Conservation (phyloP, 2,797 vertebrate genomes). For the Eptatretus atami region DNA sequence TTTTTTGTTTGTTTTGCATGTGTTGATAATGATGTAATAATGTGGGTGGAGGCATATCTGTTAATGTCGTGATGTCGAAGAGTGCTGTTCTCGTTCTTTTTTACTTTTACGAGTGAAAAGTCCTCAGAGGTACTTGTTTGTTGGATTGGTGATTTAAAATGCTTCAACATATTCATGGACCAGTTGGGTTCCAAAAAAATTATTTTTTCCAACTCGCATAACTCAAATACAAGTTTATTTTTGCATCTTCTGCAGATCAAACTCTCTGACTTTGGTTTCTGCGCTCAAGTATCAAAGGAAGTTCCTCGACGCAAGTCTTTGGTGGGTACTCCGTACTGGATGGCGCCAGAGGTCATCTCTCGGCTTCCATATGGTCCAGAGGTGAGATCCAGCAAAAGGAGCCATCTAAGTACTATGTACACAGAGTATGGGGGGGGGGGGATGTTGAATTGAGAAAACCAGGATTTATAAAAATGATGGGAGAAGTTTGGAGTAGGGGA, state of each 20-base stretch:
- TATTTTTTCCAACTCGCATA: too few species aligned
- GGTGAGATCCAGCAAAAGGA: constrained; percentile 18
- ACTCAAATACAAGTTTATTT: too few species aligned
- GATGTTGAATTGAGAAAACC: neutral
- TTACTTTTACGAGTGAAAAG: neutral
- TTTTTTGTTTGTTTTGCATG: too few species aligned
- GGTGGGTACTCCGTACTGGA: constrained; percentile 85
- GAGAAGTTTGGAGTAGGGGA: neutral
- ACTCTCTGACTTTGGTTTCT: constrained; percentile 81
- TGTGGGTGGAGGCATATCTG: too few species aligned
- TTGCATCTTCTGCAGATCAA: constrained; percentile 29
- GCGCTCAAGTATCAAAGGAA: constrained; percentile 77
- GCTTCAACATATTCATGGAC: too few species aligned
- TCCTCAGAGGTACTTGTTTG: too few species aligned
- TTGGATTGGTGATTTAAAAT: too few species aligned
- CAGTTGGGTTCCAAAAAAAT: too few species aligned
- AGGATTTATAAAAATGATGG: neutral
- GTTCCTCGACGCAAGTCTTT: constrained; percentile 63
- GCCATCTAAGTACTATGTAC: neutral
- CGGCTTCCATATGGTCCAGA: constrained; percentile 64
- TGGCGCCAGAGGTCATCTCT: constrained; percentile 84
- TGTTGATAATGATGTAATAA: too few species aligned
- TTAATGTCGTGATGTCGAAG: too few species aligned
- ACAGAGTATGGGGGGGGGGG: neutral
- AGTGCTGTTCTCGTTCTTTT: neutral